Evolutionary conservation across 2,797 vertebrate species (phyloP), one percentile per base, ranked within the genome.

Genomic region (Gila robusta): DNA sequence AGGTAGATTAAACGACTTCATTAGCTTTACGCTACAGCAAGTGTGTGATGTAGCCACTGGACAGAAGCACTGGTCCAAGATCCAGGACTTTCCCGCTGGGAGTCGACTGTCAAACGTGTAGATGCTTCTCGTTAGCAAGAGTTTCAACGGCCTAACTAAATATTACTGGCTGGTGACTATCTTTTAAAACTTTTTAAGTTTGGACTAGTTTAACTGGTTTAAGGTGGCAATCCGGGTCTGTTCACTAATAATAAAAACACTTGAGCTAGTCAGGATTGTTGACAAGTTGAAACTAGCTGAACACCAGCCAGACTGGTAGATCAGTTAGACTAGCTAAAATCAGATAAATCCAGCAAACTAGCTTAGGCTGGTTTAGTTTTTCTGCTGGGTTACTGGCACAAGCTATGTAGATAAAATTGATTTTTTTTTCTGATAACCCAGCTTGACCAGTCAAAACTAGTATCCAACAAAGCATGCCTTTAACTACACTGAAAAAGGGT

Each of bases 1-100:
- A 93, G 93, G 92, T 93, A 94, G 92, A 93, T 93, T 94, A 94
- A 91, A 93, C 88, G 89, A 91, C 89, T 91, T 93, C 90, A 94
- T 94, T 93, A 91, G 91, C 90, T 91, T 90, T 88, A 64, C 78
- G n/a, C 84, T 67, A 56, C 91, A 91, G 90, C 87, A 80, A 85
- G 91, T 90, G 88, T 84, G 82, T 41, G 83, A 82, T 81, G 82
- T 88, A 91, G 87, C 89, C 88, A 89, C 91, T 89, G 90, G 88
- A 88, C 79, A 70, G 71, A 84, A 73, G 32, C 49, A 59, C 67
- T 17, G 85, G 79, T 52, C 85, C 62, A 79, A 72, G 74, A 67
- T 79, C 49, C 59, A 44, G 62, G 72, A 10, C 49, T 59, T 80
- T 85, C 28, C 76, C 79, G 82, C 44, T 70, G 86, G 67, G 82